Conservation (phyloP, 2,113 vertebrate genomes). For the Sterrhoptilus dennistouni region DNA sequence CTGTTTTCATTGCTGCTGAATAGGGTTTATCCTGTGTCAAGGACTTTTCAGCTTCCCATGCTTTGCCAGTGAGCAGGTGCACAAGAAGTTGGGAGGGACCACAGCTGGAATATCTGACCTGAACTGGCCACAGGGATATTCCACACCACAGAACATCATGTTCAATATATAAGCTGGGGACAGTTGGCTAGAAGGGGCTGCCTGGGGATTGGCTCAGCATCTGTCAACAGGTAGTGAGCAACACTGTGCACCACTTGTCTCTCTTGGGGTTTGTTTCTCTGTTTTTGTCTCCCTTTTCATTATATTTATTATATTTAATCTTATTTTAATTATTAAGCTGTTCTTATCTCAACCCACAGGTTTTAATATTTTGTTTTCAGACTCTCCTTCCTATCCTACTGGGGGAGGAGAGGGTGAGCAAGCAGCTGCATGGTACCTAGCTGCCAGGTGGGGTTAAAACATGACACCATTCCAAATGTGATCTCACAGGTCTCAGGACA, state of each 20-base stretch:
- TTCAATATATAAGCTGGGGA: background rate
- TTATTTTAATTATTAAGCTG: background rate
- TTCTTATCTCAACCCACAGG: background rate
- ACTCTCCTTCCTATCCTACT: background rate
- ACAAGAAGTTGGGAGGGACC: background rate
- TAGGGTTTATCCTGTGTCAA: background rate
- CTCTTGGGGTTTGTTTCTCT: background rate
- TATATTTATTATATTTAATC: background rate
- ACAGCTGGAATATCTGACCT: background rate
- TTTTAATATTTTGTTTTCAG: background rate
- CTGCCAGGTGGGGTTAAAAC: background rate
- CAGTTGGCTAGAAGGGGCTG: background rate
- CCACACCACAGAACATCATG: background rate
- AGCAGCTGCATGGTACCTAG: background rate
- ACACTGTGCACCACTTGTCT: background rate
- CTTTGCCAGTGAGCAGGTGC: background rate
- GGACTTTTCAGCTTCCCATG: background rate
- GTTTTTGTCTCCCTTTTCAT: background rate
- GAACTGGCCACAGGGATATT: background rate
- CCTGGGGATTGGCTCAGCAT: background rate
- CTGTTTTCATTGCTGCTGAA: background rate
- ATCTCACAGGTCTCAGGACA: background rate
- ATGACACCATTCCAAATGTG: background rate
- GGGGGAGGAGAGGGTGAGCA: background rate
- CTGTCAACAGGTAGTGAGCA: background rate